These are phyloP conservation scores for Galerucella calmariensis DNA, from an alignment of 2,888 invertebrate genomes.

Conservation along the genomic window DNA sequence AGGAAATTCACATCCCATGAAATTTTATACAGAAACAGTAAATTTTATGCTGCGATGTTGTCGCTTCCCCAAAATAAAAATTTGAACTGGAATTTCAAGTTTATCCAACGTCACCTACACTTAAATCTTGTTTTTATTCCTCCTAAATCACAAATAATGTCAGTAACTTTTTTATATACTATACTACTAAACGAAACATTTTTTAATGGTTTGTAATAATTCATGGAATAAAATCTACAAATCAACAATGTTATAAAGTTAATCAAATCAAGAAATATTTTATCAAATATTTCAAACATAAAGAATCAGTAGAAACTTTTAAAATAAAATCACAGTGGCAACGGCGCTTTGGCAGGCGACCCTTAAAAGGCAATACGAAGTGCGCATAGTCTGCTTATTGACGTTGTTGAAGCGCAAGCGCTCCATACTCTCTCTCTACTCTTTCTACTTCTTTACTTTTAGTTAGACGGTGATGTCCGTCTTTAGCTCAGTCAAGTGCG, in stretches of 20 bases:
- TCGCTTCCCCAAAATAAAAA: not conserved
- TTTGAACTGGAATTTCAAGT: no score
- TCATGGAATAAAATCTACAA: no score
- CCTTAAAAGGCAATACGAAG: constrained; percentile 52
- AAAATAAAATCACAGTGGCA: constrained; percentile 16
- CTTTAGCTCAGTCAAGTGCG: constrained; percentile 48
- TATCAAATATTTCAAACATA: not conserved
- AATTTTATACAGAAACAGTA: constrained; percentile 49
- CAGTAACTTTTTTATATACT: no score
- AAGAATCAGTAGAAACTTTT: not conserved
- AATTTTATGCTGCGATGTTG: constrained; percentile 37
- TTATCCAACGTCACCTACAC: no score
- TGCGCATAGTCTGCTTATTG: constrained; percentile 54
- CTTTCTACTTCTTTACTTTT: constrained; percentile 29
- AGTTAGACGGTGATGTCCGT: constrained; percentile 37
- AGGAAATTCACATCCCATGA: constrained; percentile 39
- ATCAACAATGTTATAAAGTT: no score
- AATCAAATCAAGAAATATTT: no score
- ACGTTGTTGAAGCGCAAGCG: constrained; percentile 48
- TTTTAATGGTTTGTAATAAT: no score
- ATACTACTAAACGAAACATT: no score
- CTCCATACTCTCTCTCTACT: constrained; percentile 14
- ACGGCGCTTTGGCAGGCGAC: constrained; percentile 31
- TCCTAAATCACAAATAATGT: no score
- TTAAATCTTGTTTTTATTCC: no score